Base-by-base conservation (phyloP, 1,140 invertebrate species). In the Cydia strobilella region DNA sequence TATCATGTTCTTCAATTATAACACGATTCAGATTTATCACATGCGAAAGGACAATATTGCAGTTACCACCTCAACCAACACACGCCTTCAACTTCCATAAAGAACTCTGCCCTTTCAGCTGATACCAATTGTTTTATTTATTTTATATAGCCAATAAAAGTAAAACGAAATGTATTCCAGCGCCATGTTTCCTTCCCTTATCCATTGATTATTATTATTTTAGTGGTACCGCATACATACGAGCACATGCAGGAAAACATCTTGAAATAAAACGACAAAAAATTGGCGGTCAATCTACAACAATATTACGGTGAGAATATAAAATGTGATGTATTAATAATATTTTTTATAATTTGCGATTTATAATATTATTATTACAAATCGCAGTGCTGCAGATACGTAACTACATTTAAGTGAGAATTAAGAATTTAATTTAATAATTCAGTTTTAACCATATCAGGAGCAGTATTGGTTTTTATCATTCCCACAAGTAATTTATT, bases 211-310 rank as follows among this genome's bases (percentile, higher is more conserved):
- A 2, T 15, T 51, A 2, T 15, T 51, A 51, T 51, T 51, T 51
- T n/a, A 3, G 0, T n/a, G 15, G 13, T 6, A 18, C 12, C 4
- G 2, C 2, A 0, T 51, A 42, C 39, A 13, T 13, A 13, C 39
- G 6, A 27, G 39, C 4, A 51, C 48, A 51, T 15, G 48, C 15
- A 15, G 15, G 3, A 13, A 51, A n/a, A 48, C 10, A 51, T 18
- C 48, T 51, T 51, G n/a, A 18, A 51, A 18, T 18, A 76, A 78
- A 75, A 71, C 59, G 74, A 51, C 12, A 51, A 51, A 42, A 31
- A 31, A 6, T 27, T 42, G 10, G 10, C 9, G 39, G 10, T 42
- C 10, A 42, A 42, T 42, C 39, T 42, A 12, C 9, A 42, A 42
- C 39, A 42, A 31, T 3, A 31, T 31, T 31, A 31, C 5, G 5